Evolutionary conservation across 2,797 vertebrate species (phyloP).

Genomic region (Artibeus lituratus): DNA sequence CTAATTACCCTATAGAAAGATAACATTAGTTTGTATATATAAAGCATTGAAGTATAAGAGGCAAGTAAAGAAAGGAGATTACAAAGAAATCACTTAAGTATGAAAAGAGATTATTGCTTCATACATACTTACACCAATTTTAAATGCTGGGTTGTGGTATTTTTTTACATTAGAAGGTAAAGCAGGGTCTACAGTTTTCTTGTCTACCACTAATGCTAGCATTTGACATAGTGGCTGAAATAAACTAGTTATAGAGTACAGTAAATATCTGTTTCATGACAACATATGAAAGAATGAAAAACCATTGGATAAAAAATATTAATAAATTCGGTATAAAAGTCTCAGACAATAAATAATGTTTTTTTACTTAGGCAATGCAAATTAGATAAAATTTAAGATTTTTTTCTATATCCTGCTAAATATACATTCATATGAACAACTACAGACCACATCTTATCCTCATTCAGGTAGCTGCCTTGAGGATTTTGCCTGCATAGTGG

Average conservation of each 20-base stretch:
- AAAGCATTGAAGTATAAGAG: neutral
- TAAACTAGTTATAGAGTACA: neutral
- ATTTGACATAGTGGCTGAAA: neutral
- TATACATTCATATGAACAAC: neutral
- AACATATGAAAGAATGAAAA: slow-evolving; percentile 34
- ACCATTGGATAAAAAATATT: neutral
- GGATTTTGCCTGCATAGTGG: neutral
- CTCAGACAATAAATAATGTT: neutral
- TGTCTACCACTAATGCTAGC: neutral
- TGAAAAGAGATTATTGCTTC: neutral
- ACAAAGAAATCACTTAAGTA: neutral
- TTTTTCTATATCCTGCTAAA: neutral
- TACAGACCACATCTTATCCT: neutral
- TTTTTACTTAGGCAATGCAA: neutral
- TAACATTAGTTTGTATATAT: neutral
- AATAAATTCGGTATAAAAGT: neutral
- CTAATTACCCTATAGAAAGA: neutral
- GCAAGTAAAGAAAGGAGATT: neutral
- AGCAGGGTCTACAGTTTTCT: neutral
- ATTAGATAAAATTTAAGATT: slow-evolving; percentile 1
- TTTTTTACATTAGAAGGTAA: neutral
- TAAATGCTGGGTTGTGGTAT: neutral
- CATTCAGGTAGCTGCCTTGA: neutral
- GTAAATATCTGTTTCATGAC: slow-evolving; percentile 31
- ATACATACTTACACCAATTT: neutral